phyloP scores from a whole-genome alignment of 2,888 invertebrate species.

The Maniola hyperantus region DNA sequence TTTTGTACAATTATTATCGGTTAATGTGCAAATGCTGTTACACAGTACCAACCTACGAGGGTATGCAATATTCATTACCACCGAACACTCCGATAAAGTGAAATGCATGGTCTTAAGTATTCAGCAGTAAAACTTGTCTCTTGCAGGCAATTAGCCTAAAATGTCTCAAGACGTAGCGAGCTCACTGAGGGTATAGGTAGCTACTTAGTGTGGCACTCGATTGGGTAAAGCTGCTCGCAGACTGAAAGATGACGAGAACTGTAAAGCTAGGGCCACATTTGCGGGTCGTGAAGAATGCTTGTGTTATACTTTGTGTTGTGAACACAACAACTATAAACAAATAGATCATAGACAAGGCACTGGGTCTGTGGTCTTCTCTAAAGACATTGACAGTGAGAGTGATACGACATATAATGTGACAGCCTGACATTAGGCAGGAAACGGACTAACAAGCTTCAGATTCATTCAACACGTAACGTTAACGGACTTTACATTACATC shows the following conservation, averaged over 20 bases:
- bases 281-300: too few species aligned
- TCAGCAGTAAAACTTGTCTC: conserved; percentile 37
- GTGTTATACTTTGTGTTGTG: too few species aligned
- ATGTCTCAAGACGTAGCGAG: conserved; percentile 38
- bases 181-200: background rate
- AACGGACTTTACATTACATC: too few species aligned
- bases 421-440: too few species aligned
- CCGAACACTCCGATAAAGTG: conserved; percentile 25
- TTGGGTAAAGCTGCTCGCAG: conserved; percentile 14
- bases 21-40: background rate
- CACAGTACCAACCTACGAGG: background rate
- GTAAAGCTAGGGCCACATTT: too few species aligned
- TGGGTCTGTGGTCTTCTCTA: too few species aligned
- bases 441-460: too few species aligned
- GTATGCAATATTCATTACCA: conserved; percentile 19
- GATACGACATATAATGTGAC: too few species aligned
- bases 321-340: too few species aligned
- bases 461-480: too few species aligned
- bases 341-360: too few species aligned
- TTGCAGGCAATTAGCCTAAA: conserved; percentile 46
- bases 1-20: background rate
- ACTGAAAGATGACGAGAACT: background rate
- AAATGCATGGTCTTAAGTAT: conserved; percentile 37
- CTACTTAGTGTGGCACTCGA: conserved; percentile 15
- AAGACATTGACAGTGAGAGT: too few species aligned